A percentile compares a stretch with the other conserved stretches of the same genome.
Conservation (phyloP, 2,888 invertebrate genomes). For the Drosophila gaucha region DNA sequence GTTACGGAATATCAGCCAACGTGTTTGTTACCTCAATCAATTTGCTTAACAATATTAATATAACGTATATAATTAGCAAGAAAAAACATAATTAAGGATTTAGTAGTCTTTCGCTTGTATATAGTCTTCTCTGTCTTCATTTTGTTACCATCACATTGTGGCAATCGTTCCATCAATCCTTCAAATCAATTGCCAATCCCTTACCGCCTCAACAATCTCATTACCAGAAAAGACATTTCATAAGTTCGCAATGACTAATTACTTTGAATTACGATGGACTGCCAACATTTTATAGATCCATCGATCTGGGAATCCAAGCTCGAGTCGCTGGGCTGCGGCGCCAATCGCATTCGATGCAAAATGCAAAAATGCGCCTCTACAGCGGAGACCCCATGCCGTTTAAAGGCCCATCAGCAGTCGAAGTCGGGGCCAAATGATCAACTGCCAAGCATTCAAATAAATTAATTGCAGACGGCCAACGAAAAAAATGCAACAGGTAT, state of each 20-base stretch:
- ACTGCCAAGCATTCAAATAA: slow-evolving; percentile 51
- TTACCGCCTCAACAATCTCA: slow-evolving; percentile 7
- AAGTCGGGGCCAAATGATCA: slow-evolving; percentile 43
- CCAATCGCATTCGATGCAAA: slow-evolving; percentile 23
- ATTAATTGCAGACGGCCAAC: slow-evolving; percentile 53
- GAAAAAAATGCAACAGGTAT: slow-evolving; percentile 29
- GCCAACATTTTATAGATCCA: slow-evolving; percentile 39
- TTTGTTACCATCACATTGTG: background rate
- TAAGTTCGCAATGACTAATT: slow-evolving; percentile 63
- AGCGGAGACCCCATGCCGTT: slow-evolving; percentile 60
- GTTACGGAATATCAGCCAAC: background rate
- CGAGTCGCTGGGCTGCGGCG: slow-evolving; percentile 6
- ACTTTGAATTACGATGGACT: slow-evolving; percentile 44
- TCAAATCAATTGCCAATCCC: slow-evolving; percentile 10
- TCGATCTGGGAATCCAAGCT: slow-evolving; percentile 9
- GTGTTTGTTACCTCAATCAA: background rate
- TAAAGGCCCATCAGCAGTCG: slow-evolving; percentile 19
- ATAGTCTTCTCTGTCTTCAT: background rate
- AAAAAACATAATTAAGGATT: background rate
- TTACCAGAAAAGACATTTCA: slow-evolving; percentile 31
- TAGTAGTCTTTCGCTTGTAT: no score
- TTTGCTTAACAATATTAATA: background rate
- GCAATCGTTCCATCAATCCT: slow-evolving; percentile 18
- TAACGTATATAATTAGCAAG: background rate
- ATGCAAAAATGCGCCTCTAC: slow-evolving; percentile 21